These are phyloP conservation scores for Pachyseris speciosa DNA, from an alignment of 64 coral and sea anemone genomes.

Conservation along the genomic window DNA sequence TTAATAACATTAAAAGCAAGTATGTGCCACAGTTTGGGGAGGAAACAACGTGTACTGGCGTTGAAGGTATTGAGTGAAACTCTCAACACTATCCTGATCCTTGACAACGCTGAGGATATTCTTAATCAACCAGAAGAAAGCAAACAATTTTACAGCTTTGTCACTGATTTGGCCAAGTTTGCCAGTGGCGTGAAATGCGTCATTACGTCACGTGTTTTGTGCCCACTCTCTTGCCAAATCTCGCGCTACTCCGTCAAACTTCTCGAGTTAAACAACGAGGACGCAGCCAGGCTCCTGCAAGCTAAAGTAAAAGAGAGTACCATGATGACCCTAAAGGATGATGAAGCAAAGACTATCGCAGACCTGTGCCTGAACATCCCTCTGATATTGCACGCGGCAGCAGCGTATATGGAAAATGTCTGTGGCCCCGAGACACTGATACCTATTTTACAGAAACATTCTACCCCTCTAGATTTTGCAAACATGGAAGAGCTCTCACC, in stretches of 20 bases:
- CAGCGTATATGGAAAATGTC: constrained; percentile 9
- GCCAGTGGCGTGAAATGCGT: constrained; percentile 1
- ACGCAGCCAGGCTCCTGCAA: not conserved
- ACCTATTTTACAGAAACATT: not conserved
- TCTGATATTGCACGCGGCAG: constrained; percentile 18
- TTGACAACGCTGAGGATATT: constrained; percentile 36
- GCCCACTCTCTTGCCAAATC: not conserved
- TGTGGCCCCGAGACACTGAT: not conserved
- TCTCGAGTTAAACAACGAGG: not conserved
- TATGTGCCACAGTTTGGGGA: not conserved
- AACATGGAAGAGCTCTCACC: not conserved
- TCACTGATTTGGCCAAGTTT: not conserved
- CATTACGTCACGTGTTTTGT: not conserved
- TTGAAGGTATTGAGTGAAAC: not conserved
- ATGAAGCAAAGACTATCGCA: not conserved
- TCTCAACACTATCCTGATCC: not conserved
- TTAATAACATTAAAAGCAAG: not conserved
- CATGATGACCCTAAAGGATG: not conserved
- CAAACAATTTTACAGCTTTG: constrained; percentile 11
- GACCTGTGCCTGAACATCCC: not conserved
- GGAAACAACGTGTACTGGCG: not conserved
- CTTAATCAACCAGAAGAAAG: not conserved
- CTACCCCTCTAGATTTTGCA: not conserved
- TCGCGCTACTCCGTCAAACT: constrained; percentile 3
- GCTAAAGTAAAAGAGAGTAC: not conserved